Conservation (phyloP, 2,888 invertebrate genomes). For the Beris chalybata region DNA sequence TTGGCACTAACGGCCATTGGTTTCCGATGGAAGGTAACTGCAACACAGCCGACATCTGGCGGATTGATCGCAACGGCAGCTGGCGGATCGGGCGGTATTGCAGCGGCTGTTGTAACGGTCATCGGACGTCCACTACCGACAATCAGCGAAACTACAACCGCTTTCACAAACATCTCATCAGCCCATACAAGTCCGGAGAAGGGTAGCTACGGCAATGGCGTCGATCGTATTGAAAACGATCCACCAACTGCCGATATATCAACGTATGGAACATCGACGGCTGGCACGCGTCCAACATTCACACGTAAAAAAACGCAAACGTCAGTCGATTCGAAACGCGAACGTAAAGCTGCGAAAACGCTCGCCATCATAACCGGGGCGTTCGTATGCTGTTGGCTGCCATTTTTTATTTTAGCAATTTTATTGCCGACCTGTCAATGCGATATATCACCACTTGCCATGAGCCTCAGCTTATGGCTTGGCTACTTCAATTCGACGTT, state of each 20-base stretch:
- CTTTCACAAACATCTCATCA: slow-evolving; percentile 72
- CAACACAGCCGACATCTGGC: slow-evolving; percentile 40
- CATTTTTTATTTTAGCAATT: slow-evolving; percentile 92
- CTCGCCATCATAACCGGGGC: slow-evolving; percentile 91
- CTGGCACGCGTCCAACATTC: slow-evolving; percentile 40
- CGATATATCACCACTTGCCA: slow-evolving; percentile 72
- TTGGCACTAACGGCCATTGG: slow-evolving; percentile 42
- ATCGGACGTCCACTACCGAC: slow-evolving; percentile 73
- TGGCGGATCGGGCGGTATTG: slow-evolving; percentile 71
- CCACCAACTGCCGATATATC: slow-evolving; percentile 63
- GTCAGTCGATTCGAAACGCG: slow-evolving; percentile 69
- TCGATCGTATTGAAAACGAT: slow-evolving; percentile 57
- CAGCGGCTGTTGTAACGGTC: slow-evolving; percentile 72
- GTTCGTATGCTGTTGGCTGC: slow-evolving; percentile 93
- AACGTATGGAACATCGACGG: slow-evolving; percentile 47
- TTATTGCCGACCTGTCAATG: slow-evolving; percentile 84
- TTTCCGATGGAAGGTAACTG: slow-evolving; percentile 42
- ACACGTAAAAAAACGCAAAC: slow-evolving; percentile 53
- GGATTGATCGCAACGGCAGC: slow-evolving; percentile 59
- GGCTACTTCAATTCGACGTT: slow-evolving; percentile 89
- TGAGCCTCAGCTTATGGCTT: slow-evolving; percentile 85
- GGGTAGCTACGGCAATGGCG: slow-evolving; percentile 69
- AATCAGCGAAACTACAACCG: slow-evolving; percentile 70
- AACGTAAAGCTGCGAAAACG: slow-evolving; percentile 92
- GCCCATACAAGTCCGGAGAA: slow-evolving; percentile 78